Evolutionary conservation across 1,140 invertebrate genomes (phyloP), one percentile per base, ranked within the genome.

Genomic region (Diabrotica virgifera): DNA sequence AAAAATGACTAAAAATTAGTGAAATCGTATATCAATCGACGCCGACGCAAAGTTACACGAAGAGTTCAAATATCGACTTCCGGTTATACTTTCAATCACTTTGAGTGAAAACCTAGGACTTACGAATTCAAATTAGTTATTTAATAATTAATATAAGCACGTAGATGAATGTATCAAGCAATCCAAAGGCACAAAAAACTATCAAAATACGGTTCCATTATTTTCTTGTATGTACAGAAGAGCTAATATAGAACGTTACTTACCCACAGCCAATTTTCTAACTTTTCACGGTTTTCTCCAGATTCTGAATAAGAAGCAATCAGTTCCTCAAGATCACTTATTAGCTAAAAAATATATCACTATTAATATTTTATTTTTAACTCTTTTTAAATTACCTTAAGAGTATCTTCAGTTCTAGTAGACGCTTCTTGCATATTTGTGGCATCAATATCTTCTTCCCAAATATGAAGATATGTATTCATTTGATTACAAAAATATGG

Each of bases 401-500:
- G 62, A 5, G 82, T 77, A 64, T 83, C 80, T 57, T 71, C 59
- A 11, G 81, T 80, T n/a, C 80, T 67, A 6, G 70, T 70, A 0
- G 78, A 72, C 11, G 70, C 72, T 14, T 78, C 73, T 13, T 80
- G 72, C 59, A 85, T 81, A 2, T 77, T 79, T 10, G 80, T 77
- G 6, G 76, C 63, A 4, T 82, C 76, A 5, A 84, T 77, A 50
- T 81, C 77, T 57, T 82, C 68, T 36, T 82, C 78, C 86, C 86
- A 87, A 7, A 87, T 74, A 70, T 84, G 86, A 6, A 88, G 75
- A 64, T 86, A 89, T 1, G 83, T 86, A 60, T 87, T 85, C 72
- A 89, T 79, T 59, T 86, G 81, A 6, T 81, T 78, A 9, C 84
- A 76, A 66, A 80, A 79, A 5, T 76, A 78, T 0, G 86, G 83